Conservation (phyloP, 2,797 vertebrate genomes). For the Ficedula albicollis region DNA sequence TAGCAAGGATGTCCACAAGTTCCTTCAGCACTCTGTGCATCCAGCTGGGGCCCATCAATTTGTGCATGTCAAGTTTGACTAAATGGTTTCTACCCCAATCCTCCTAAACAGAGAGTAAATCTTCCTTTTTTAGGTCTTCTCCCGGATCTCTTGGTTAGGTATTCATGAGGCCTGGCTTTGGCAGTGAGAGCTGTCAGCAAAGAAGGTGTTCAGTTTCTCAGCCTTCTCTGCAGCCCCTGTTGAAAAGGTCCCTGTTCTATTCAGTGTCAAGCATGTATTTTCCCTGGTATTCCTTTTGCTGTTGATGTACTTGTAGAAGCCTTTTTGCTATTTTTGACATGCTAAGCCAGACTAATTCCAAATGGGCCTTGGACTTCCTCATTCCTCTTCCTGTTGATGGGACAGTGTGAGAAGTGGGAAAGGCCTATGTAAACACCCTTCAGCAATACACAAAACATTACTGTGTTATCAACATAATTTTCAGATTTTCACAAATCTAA, state of each 20-base stretch:
- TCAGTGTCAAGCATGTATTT: background rate
- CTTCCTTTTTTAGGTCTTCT: background rate
- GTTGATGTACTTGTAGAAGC: background rate
- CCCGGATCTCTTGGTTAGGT: background rate
- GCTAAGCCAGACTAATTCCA: background rate
- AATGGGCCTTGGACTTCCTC: background rate
- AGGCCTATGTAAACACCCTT: background rate
- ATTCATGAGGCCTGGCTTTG: background rate
- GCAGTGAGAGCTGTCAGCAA: background rate
- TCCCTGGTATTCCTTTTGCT: background rate
- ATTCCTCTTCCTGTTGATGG: background rate
- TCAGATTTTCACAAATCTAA: background rate
- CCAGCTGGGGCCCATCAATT: rapidly evolving
- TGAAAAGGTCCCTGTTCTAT: background rate
- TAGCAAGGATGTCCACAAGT: background rate
- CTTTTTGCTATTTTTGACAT: background rate
- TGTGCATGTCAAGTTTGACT: background rate
- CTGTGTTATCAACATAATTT: background rate
- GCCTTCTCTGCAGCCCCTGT: background rate
- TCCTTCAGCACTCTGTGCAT: background rate
- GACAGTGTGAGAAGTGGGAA: background rate
- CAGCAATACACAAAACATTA: background rate
- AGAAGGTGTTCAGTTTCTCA: background rate
- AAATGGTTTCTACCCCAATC: background rate
- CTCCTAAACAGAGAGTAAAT: background rate